Base-by-base conservation (phyloP, 35 echinoderm and acorn worm genomes). In the Hemicentrotus pulcherrimus region DNA sequence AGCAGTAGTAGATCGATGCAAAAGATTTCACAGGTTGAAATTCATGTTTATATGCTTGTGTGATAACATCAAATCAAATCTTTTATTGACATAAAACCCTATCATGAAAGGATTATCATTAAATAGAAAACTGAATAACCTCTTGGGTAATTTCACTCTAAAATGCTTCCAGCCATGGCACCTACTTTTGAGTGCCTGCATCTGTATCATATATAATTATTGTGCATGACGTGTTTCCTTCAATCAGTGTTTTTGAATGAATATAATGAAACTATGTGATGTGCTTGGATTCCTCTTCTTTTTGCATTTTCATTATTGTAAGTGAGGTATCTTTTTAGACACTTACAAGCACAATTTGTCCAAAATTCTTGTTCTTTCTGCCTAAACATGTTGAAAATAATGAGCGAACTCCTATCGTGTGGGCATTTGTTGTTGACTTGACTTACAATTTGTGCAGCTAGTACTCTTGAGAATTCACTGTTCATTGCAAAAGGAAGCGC, bases 401-500 rank as follows among this genome's bases (percentile, higher is more conserved):
- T 78, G 50, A 14, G 50, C 65, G n/a, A 78, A 78, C 28, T 59
- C 22, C 65, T n/a, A n/a, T 28, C 5, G 5, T 78, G 19, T 78
- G 19, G 24, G 7, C 65, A 78, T 28, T 22, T 78, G 19, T 78
- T 78, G 4, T 28, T 6, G n/a, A 8, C 19, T 22, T 7, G 18
- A 47, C 94, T 94, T 94, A 99, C 98, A 97, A 99, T 99, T 96
- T 99, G 95, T 94, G 95, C 96, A 31, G 96, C 87, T 71, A 99
- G 92, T 19, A 99, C 95, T 87, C 95, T 85, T 47, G 98, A 99
- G 61, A 99, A 99, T 97, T 99, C 98, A 95, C 98, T 99, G 94
- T 99, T 99, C 98, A 99, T 99, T 88, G 98, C 98, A 97, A 97
- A 99, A 46, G 98, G 98, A 91, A 99, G 94, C 32, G 98, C 98